Evolutionary conservation across 2,797 vertebrate genomes (phyloP).

Genomic region (Nyctalus aviator): DNA sequence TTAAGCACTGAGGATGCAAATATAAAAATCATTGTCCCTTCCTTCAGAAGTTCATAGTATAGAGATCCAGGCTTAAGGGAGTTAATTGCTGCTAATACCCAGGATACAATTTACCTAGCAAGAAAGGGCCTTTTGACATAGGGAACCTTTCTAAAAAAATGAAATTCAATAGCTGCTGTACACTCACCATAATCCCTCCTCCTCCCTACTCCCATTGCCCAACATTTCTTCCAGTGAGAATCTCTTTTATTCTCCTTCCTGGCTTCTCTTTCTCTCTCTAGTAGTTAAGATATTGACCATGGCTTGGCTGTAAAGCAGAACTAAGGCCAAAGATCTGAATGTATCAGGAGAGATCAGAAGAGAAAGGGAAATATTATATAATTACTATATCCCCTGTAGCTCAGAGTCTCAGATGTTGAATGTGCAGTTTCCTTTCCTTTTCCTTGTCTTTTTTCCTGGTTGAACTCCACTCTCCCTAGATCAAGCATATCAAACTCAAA

Average conservation of each 20-base stretch:
- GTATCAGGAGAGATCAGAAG: not conserved
- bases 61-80: not conserved
- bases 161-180: not conserved
- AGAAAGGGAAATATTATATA: not conserved
- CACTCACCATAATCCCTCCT: not conserved
- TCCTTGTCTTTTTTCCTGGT: not conserved
- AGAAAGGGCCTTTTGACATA: not conserved
- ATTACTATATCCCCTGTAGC: not conserved
- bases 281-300: not conserved
- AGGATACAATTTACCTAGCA: not conserved
- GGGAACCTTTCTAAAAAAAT: not conserved
- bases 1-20: not conserved
- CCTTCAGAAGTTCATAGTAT: not conserved
- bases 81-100: not conserved
- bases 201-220: not conserved
- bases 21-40: not conserved
- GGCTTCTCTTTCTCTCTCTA: constrained; percentile 1
- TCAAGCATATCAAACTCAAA: too few relatives aligned
- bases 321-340: not conserved
- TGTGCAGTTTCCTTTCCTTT: not conserved
- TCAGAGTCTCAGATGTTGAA: not conserved
- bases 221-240: not conserved
- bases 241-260: not conserved
- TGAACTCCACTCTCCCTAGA: not conserved
- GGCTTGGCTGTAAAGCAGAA: not conserved